Evolutionary conservation across 2,113 vertebrate species (phyloP).

Genomic region (Rostratula benghalensis): DNA sequence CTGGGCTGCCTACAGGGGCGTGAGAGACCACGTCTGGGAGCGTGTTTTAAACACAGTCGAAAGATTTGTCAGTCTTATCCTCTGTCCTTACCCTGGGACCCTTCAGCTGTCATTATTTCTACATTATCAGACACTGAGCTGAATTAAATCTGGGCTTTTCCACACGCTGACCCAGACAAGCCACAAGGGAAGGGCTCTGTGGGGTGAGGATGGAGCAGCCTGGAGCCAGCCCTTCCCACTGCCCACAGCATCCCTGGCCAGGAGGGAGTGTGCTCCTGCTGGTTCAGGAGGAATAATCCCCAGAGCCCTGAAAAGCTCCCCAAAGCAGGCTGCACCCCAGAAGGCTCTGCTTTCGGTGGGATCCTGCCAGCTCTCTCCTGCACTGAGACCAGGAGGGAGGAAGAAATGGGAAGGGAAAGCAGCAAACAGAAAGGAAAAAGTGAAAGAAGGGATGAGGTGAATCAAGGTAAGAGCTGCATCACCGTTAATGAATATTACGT

Average conservation of each 20-base stretch:
- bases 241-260: not conserved
- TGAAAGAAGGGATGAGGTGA: not conserved
- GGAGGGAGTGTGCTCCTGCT: not conserved
- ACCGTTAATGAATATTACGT: not conserved
- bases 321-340: not conserved
- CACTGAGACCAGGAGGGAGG: not conserved
- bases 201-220: not conserved
- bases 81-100: not conserved
- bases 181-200: not conserved
- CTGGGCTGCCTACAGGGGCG: not conserved
- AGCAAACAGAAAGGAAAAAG: not conserved
- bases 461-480: conserved; percentile 1
- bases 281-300: not conserved
- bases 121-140: not conserved
- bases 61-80: not conserved
- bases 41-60: not conserved
- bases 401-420: not conserved
- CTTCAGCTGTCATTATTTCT: not conserved
- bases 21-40: not conserved
- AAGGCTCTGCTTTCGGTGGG: accelerated
- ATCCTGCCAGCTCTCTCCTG: not conserved
- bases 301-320: not conserved
- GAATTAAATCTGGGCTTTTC: not conserved
- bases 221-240: not conserved
- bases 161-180: not conserved